These are phyloP conservation scores for Formica exsecta DNA, from an alignment of 1,140 invertebrate species.

Conservation along the genomic window DNA sequence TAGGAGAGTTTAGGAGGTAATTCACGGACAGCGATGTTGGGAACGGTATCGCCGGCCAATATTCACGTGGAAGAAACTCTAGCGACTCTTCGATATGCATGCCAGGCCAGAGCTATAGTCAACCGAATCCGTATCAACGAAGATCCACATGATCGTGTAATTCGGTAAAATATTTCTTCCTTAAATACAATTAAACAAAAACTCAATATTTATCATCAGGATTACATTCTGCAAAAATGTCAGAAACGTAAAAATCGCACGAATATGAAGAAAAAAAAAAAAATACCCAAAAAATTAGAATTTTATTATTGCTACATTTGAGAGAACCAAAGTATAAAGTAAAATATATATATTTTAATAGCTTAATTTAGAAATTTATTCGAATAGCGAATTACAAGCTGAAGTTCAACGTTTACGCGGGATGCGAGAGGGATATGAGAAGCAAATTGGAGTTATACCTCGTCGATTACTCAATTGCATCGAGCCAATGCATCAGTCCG, in stretches of 20 bases:
- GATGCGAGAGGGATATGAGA: conserved; percentile 87
- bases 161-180: conserved; percentile 83
- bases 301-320: background rate
- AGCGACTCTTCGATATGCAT: conserved; percentile 95
- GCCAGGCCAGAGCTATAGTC: conserved; percentile 95
- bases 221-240: background rate
- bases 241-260: background rate
- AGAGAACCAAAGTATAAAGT: background rate
- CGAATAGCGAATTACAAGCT: conserved; percentile 87
- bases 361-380: conserved; percentile 32
- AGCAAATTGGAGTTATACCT: conserved; percentile 80
- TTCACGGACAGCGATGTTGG: conserved; percentile 90
- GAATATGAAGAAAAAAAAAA: background rate
- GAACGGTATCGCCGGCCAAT: conserved; percentile 92
- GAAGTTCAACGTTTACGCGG: conserved; percentile 90
- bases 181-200: background rate
- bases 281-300: background rate
- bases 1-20: conserved; percentile 90
- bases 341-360: conserved; percentile 1
- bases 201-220: background rate
- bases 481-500: conserved; percentile 81
- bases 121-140: conserved; percentile 93
- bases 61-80: conserved; percentile 93
- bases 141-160: conserved; percentile 90
- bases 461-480: conserved; percentile 78